Evolutionary conservation across 1,140 invertebrate genomes (phyloP).

Genomic region (Reticulitermes speratus): DNA sequence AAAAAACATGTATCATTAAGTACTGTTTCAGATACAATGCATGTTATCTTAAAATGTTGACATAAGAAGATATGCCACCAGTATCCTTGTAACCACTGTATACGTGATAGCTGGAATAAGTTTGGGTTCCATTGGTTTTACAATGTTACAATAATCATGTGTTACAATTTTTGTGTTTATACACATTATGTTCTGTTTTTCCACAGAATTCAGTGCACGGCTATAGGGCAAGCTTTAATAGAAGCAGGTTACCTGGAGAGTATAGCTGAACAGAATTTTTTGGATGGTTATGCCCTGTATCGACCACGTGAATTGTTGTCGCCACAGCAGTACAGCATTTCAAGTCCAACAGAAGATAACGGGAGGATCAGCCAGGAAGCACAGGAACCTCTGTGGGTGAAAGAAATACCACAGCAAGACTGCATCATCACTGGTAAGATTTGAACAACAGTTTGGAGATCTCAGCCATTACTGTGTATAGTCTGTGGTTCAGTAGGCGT

Average conservation of each 20-base stretch:
- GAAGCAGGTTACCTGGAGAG: conserved; percentile 73
- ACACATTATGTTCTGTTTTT: conserved; percentile 24
- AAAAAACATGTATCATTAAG: no score
- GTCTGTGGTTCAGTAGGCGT: no score
- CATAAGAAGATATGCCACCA: no score
- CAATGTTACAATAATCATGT: no score
- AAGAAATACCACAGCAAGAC: conserved; percentile 63
- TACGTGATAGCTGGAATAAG: no score
- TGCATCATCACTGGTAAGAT: conserved; percentile 45
- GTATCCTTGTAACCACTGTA: no score
- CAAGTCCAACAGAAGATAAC: conserved; percentile 32
- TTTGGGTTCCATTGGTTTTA: no score
- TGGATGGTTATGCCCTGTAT: conserved; percentile 62
- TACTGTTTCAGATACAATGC: no score
- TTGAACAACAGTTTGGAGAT: background rate
- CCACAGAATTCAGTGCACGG: conserved; percentile 71
- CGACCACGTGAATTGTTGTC: conserved; percentile 45
- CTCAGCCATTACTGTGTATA: no score
- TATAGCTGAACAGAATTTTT: conserved; percentile 51
- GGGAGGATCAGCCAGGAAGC: conserved; percentile 48
- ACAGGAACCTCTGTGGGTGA: conserved; percentile 70
- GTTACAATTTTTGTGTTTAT: background rate
- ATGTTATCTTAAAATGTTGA: no score
- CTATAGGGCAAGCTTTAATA: conserved; percentile 78
- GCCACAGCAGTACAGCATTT: conserved; percentile 36